phyloP scores from a whole-genome alignment of 2,113 vertebrate species.

The mouse (Mus musculus) region GRCm39 chr4:100016001-100016500 shows the following conservation, averaged over 20 bases:
- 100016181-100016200: background rate
- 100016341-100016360: constrained; percentile 85
- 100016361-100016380: constrained; percentile 69
- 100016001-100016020: background rate
- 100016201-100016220: constrained; percentile 12
- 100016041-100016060: background rate
- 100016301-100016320: constrained; percentile 72
- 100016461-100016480: constrained; percentile 75
- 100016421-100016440: constrained; percentile 81
- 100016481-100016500: constrained; percentile 70
- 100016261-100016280: constrained; percentile 66
- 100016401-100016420: constrained; percentile 68
- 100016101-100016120: background rate
- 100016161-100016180: background rate
- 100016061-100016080: background rate
- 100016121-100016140: background rate
- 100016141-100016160: background rate
- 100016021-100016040: background rate
- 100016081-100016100: background rate
- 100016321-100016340: constrained; percentile 70
- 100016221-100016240: background rate
- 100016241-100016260: background rate
- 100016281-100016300: constrained; percentile 79
- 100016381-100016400: too few species aligned
- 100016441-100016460: background rate